Percentiles rank a stretch among this genome's conserved stretches.
Conservation (phyloP, 2,113 vertebrate species). For the Silurus meridionalis region DNA sequence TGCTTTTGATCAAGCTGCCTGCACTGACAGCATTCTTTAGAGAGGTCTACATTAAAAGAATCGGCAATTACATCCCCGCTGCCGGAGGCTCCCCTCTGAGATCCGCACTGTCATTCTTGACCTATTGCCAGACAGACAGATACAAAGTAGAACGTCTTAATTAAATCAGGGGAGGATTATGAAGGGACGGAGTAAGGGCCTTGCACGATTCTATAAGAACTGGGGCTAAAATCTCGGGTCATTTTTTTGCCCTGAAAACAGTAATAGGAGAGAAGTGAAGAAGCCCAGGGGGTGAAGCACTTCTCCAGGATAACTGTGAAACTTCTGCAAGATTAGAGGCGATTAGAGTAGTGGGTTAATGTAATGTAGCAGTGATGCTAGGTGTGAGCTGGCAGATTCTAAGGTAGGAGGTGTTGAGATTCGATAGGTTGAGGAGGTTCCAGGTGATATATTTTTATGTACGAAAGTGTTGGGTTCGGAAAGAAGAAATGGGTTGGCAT, state of each 20-base stretch:
- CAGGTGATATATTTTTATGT: background rate
- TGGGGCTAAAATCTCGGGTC: background rate
- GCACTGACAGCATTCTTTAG: conserved; percentile 23
- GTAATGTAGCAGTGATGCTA: background rate
- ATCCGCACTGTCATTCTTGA: background rate
- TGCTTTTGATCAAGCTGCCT: conserved; percentile 33
- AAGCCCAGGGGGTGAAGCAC: background rate
- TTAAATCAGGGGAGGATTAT: conserved; percentile 5
- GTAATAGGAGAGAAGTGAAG: background rate
- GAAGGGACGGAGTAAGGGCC: background rate
- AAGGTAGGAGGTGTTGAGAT: conserved; percentile 25
- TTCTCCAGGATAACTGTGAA: background rate
- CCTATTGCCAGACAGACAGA: conserved; percentile 16
- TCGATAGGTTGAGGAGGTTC: background rate
- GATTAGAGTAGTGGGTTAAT: background rate
- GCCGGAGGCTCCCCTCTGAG: conserved; percentile 11
- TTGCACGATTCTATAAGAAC: background rate
- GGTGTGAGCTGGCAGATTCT: conserved; percentile 17
- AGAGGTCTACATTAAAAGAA: conserved; percentile 27
- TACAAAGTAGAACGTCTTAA: conserved; percentile 21
- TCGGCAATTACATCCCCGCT: conserved; percentile 13
- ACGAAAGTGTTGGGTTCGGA: background rate
- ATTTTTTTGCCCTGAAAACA: background rate
- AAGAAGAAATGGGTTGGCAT: background rate
- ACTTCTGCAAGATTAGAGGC: too few species aligned